phyloP scores from a whole-genome alignment of 2,797 vertebrate genomes.

The Myotis findleyi region DNA sequence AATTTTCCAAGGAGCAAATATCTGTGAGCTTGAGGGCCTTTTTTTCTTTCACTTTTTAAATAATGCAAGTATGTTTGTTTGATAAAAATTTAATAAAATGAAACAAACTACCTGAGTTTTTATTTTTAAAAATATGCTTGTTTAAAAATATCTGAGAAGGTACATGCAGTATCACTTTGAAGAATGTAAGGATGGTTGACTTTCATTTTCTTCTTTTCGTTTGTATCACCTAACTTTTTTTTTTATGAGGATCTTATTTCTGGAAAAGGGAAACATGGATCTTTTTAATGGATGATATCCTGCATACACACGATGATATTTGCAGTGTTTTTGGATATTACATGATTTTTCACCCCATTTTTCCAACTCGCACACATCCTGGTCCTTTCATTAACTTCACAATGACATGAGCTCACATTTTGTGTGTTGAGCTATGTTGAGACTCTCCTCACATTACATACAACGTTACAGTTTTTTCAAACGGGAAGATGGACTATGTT shows the following conservation, averaged over 20 bases:
- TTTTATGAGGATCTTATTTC: background rate
- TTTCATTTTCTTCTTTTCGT: constrained; percentile 40
- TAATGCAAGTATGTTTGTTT: background rate
- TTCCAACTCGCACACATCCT: background rate
- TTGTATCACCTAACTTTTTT: constrained; percentile 23
- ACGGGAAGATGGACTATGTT: background rate
- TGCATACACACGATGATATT: background rate
- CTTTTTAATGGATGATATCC: background rate
- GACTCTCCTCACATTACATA: background rate
- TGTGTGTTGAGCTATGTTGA: background rate
- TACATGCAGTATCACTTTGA: background rate
- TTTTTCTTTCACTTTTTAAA: background rate
- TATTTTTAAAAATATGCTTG: background rate
- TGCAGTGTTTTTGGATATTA: background rate
- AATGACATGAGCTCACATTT: background rate
- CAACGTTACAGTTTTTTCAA: background rate
- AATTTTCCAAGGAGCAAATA: background rate
- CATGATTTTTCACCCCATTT: background rate
- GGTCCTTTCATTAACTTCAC: background rate
- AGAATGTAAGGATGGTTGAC: background rate
- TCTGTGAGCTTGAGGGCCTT: background rate
- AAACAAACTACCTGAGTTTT: constrained; percentile 28
- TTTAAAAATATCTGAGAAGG: background rate
- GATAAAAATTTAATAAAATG: constrained; percentile 8
- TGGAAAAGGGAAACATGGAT: background rate